Evolutionary conservation across 2,888 invertebrate species (phyloP), one percentile per base, ranked within the genome.

Genomic region (Nudaria mundana): DNA sequence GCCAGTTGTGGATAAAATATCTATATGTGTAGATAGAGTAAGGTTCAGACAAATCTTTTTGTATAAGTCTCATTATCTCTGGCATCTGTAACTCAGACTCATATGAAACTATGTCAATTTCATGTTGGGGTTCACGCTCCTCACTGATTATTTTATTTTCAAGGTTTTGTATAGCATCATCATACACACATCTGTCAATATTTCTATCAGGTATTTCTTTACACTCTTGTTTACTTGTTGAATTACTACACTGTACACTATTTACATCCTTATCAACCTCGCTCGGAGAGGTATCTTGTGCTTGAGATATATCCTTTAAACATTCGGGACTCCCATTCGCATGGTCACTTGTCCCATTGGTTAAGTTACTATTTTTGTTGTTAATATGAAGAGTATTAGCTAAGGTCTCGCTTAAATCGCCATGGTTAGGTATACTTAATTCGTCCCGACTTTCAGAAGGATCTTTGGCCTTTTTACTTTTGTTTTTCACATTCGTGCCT

Each of bases 1-100:
- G 99, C 99, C 99, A 99, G 85, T 99, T 99, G 84, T 99, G 98
- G 81, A 99, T 98, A 91, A 99, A 99, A 91, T 99, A 99, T 90
- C 99, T 94, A 91, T 99, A 99, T 18, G 99, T 99, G 87, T 99
- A 99, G 90, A 99, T 99, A 56, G 99, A 99, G 90, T 99, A 99
- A 24, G 99, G 99, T 92, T 99, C 99, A 45, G 98, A 98, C 63
- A 99, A 92, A 91, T 99, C 99, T 83, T 98, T 98, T 78, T 98
- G 98, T 80, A 99, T 99, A 72, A 99, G 93, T 90, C 95, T 94
- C 98, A 99, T 99, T 63, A 99, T 99, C 86, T 97, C 96, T 67
- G 97, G 97, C 97, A 99, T 98, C 90, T 99, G 98, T 59, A 95
- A 86, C 90, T 99, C 99, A 67, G 97, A 97, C 88, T 97, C 94